Evolutionary conservation across 2,113 vertebrate species (phyloP), one percentile per base, ranked within the genome.

Genomic region (Sphyrna mokarran): DNA sequence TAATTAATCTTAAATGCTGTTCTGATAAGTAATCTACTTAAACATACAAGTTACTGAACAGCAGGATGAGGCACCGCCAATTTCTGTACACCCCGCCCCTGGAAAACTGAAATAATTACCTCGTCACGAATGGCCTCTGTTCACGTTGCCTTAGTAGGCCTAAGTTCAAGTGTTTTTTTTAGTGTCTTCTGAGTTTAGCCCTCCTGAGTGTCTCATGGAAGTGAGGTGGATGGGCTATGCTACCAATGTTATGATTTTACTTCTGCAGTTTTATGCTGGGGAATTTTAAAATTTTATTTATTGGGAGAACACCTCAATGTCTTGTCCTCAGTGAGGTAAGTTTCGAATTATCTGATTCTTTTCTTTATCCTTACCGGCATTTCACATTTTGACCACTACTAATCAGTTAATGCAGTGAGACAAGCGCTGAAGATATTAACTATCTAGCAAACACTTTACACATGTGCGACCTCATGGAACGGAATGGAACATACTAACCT

Each of bases 401-500:
- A 37, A 20, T 66, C 61, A 66, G 89, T 93, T 40, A n/a, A 91
- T 16, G 58, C 37, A 83, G 87, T 29, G 29, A 16, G 6, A 63
- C 11, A 26, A 10, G 43, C 37, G 3, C 20, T 61, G 3, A 68
- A 33, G 22, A 37, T 95, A 54, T 26, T 40, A 85, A 80, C n/a
- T 13, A 40, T 66, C 58, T 26, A 23, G 6, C n/a, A 8, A 95
- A 83, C 29, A 95, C 68, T 11, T 72, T 95, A 69, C 89, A 63
- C 95, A 26, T 61, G 58, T 58, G 61, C 61, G 26, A 85, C 2
- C 72, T 76, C 26, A 33, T 76, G 72, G 29, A 5, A 33, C n/a
- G 29, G 72, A 76, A 76, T 76, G 29, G 72, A 94, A 85, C n/a
- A 96, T 69, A 97, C 98, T 97, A 96, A 99, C 99, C 99, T 97